Base-by-base conservation (phyloP, 2,113 vertebrate genomes). In the Balaenoptera acutorostrata region DNA sequence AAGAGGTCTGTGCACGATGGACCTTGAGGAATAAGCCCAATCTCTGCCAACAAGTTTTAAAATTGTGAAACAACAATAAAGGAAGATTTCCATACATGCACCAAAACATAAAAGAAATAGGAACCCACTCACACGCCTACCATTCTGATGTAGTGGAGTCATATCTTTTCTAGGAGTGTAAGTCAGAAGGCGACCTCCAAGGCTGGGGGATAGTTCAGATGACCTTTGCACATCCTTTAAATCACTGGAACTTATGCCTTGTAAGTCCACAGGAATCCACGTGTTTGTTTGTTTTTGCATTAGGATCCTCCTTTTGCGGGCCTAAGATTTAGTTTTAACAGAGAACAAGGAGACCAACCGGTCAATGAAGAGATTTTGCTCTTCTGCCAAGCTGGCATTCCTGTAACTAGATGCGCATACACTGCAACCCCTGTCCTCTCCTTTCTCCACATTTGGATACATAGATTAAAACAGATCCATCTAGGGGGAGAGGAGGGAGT, bases 371-470 rank as follows among this genome's bases (percentile, higher is more conserved):
- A 36, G 18, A 14, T 29, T 84, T 18, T 81, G 13, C 23, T 61
- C 17, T 20, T 27, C 27, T 31, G 77, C 49, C 17, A n/a, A 2
- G 25, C 41, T 23, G 39, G 72, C 17, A 27, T 39, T 95, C 63
- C 81, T 66, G 2, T 6, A 11, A 17, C 27, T 25, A 8, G 49
- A 31, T 4, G 29, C 0, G 0, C 8, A 3, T 4, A 1, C 2
- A n/a, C 59, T 29, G 3, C 2, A 1, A 0, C 39, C 18, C 2
- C 27, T 1, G 2, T 1, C 0, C n/a, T 6, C 15, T 41, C 29
- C 8, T 9, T 10, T n/a, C 13, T 46, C 44, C 75, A 0, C 3
- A 0, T 59, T 44, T 63, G 78, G 8, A 3, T 3, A 18, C 4
- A 1, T 3, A 31, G 59, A n/a, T 39, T 36, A 52, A n/a, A 74